A percentile compares a stretch with the other conserved stretches of the same genome.
Conservation (phyloP, 2,888 invertebrate genomes). For the Diachrysia chrysitis region DNA sequence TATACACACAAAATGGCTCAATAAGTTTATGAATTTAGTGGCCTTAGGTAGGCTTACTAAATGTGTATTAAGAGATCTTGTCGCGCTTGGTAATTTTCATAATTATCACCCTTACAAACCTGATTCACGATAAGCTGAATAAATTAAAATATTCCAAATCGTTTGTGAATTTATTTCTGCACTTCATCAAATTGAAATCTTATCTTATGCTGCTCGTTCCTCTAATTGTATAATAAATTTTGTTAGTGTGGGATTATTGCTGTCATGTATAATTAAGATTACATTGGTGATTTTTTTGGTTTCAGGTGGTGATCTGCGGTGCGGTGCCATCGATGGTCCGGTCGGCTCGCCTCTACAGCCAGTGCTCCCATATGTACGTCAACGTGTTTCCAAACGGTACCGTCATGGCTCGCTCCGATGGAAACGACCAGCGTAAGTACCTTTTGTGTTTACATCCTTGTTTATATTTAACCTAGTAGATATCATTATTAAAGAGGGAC, state of each 20-base stretch:
- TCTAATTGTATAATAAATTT: slow-evolving; percentile 43
- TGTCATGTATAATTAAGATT: slow-evolving; percentile 23
- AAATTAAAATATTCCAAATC: slow-evolving; percentile 51
- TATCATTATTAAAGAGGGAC: slow-evolving; percentile 33
- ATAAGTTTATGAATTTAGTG: slow-evolving; percentile 59
- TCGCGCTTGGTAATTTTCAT: slow-evolving; percentile 61
- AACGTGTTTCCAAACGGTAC: slow-evolving; percentile 91
- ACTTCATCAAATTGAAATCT: slow-evolving; percentile 45
- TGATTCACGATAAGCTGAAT: slow-evolving; percentile 53
- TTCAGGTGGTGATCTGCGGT: slow-evolving; percentile 92
- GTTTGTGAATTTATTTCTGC: slow-evolving; percentile 43
- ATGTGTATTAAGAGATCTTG: slow-evolving; percentile 62
- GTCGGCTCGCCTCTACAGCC: slow-evolving; percentile 92
- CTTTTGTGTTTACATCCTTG: slow-evolving; percentile 50
- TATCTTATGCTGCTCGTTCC: slow-evolving; percentile 44
- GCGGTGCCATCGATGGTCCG: slow-evolving; percentile 92
- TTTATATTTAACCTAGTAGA: slow-evolving; percentile 44
- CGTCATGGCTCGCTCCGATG: slow-evolving; percentile 90
- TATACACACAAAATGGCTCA: slow-evolving; percentile 53
- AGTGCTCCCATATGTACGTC: slow-evolving; percentile 91
- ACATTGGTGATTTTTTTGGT: slow-evolving; percentile 38
- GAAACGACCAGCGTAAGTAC: slow-evolving; percentile 91
- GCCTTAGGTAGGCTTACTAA: slow-evolving; percentile 55
- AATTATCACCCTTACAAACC: slow-evolving; percentile 60
- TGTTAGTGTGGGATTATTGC: slow-evolving; percentile 20